A percentile compares a stretch with the other conserved stretches of the same genome.
phyloP scores from a whole-genome alignment of 92 coral and sea anemone species.

The Phenganax marumi region DNA sequence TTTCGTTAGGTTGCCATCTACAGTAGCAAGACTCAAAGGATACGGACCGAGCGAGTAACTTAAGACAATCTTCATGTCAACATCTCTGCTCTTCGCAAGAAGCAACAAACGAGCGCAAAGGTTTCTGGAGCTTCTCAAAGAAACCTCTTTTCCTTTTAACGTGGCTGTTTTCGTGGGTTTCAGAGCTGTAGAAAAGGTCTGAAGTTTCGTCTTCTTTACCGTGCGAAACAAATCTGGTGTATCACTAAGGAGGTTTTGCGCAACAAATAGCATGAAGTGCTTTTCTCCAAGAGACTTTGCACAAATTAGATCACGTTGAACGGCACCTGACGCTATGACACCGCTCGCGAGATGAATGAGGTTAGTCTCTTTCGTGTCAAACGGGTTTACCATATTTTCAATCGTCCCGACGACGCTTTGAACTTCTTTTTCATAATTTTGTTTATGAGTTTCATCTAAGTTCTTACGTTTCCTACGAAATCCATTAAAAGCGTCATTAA shows the following conservation, averaged over 20 bases:
- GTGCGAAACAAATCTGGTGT: neutral
- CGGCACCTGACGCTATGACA: conserved; percentile 27
- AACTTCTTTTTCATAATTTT: conserved; percentile 12
- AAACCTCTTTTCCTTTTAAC: neutral
- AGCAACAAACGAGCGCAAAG: conserved; percentile 1
- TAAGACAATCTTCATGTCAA: neutral
- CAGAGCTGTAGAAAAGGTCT: neutral
- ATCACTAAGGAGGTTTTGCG: conserved; percentile 33
- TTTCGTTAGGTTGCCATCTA: conserved; percentile 23
- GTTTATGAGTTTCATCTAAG: conserved; percentile 5
- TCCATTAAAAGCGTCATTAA: neutral
- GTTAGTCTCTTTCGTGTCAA: conserved; percentile 9
- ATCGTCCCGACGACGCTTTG: conserved; percentile 13
- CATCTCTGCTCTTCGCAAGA: conserved; percentile 25
- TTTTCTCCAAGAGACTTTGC: conserved; percentile 35
- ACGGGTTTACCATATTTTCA: conserved; percentile 25
- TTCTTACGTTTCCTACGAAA: conserved; percentile 9
- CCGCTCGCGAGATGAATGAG: conserved; percentile 23
- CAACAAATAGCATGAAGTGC: conserved; percentile 26
- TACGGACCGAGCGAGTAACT: conserved; percentile 21
- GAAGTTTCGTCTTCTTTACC: neutral
- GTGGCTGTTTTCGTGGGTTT: neutral
- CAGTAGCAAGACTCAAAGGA: conserved; percentile 37
- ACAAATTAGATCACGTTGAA: conserved; percentile 37
- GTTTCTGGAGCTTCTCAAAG: neutral